Evolutionary conservation across 2,888 invertebrate genomes (phyloP).

Genomic region (Drosophila meridionalis): DNA sequence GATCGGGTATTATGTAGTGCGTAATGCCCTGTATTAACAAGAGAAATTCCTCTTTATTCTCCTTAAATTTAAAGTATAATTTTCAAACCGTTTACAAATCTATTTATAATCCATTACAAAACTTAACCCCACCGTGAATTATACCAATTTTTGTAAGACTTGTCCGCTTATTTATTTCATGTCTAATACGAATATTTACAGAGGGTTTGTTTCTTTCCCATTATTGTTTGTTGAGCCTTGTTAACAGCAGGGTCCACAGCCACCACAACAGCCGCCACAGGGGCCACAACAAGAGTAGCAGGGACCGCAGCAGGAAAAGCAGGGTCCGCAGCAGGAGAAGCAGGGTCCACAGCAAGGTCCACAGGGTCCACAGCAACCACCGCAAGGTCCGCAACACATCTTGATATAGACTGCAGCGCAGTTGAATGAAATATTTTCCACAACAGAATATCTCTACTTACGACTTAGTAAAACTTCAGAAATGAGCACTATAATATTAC

Average conservation of each 20-base stretch:
- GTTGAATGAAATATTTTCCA: not conserved
- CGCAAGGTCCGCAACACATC: conserved; percentile 16
- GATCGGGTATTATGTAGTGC: no score
- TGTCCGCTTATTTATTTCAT: not conserved
- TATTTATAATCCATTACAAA: not conserved
- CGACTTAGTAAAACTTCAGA: not conserved
- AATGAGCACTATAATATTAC: not conserved
- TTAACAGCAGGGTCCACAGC: conserved; percentile 7
- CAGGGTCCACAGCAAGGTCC: not conserved
- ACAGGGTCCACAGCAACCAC: conserved; percentile 5
- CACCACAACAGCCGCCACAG: conserved; percentile 1
- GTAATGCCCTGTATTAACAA: no score
- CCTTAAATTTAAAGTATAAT: not conserved
- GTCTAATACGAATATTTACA: conserved; percentile 1
- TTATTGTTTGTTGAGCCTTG: not conserved
- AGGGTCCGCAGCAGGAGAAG: conserved; percentile 6
- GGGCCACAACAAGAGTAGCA: conserved; percentile 6
- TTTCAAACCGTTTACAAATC: not conserved
- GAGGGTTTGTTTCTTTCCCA: not conserved
- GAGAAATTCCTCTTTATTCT: not conserved
- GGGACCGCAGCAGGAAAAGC: conserved; percentile 8
- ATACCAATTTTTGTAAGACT: not conserved
- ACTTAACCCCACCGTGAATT: not conserved
- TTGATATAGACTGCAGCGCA: not conserved
- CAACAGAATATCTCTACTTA: not conserved